Percentiles rank a stretch among this genome's conserved stretches.
These are phyloP conservation scores for Colletes collaris DNA, from an alignment of 2,888 invertebrate species.

Conservation along the genomic window DNA sequence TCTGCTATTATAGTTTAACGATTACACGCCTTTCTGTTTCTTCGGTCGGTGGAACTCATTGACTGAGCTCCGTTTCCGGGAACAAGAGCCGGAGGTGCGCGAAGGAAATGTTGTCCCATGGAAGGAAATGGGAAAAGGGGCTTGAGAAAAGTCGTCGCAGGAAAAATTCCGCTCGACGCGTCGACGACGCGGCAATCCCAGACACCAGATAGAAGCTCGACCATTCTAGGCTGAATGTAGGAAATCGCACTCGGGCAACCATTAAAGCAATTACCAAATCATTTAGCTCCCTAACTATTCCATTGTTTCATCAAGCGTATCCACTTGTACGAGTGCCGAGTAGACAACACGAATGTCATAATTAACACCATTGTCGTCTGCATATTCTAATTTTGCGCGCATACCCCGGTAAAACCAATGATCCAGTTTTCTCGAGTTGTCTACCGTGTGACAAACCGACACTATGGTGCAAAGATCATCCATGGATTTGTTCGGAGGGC, in stretches of 20 bases:
- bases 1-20: slow-evolving; percentile 23
- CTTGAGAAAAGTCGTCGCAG: not conserved
- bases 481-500: not conserved
- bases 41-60: slow-evolving; percentile 41
- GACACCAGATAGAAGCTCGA: not conserved
- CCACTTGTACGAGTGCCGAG: not conserved
- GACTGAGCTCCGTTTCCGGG: slow-evolving; percentile 37
- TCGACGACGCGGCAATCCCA: not conserved
- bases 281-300: slow-evolving; percentile 66
- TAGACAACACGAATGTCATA: slow-evolving; percentile 23
- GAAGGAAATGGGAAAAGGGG: slow-evolving; percentile 42
- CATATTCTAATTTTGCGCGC: not conserved
- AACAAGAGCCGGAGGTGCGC: not conserved
- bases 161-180: slow-evolving; percentile 1
- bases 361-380: slow-evolving; percentile 37
- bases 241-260: slow-evolving; percentile 65
- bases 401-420: too few species aligned
- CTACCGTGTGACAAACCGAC: too few species aligned
- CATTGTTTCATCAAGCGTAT: slow-evolving; percentile 66
- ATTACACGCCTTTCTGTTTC: slow-evolving; percentile 47
- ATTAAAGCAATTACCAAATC: slow-evolving; percentile 67
- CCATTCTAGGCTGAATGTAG: slow-evolving; percentile 2
- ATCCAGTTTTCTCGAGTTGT: not conserved
- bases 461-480: not conserved
- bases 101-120: not conserved